Evolutionary conservation across 2,888 invertebrate genomes (phyloP), one percentile per base, ranked within the genome.

Genomic region (Venusia cambrica): DNA sequence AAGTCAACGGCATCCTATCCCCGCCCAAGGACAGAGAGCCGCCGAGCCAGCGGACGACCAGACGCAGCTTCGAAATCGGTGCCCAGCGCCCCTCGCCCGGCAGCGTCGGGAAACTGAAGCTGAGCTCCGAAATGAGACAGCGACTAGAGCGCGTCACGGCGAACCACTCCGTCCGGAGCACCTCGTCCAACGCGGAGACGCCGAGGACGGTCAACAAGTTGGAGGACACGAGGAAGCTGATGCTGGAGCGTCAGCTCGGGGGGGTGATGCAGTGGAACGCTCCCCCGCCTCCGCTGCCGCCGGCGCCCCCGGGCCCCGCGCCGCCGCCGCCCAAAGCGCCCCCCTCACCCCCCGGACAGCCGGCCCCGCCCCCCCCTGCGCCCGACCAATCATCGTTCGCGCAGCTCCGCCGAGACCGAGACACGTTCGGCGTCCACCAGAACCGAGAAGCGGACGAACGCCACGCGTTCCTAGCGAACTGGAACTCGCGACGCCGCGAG

Each of bases 71-170:
- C 54, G 95, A 95, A 67, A 92, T 95, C 9, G 94, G 95, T 0
- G 94, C 94, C 0, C 92, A 93, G 37, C 88, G 94, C 18, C 95
- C 94, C 0, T 92, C 93, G 0, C 95, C 95, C 0, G 96, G 96
- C 1, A 96, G 95, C 63, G 94, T 97, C 2, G 97, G 97, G 0
- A 97, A 97, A 70, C 75, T 97, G 1, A 94, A 96, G 58, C 89
- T 97, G 4, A 96, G 96, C 62, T 94, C 95, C 0, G 97, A 97
- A 80, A 97, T 97, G 97, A 90, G 96, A 5, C 94, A 95, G 60
- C 89, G 97, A 45, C 71, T 97, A 39, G 97, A 97, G 69, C 91
- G 94, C 67, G 96, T 97, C 0, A 97, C 96, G 0, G 94, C 96
- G 0, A 95, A 94, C 54, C 96, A 96, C 69, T 96, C 95, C 1